Conservation (phyloP, 2,888 invertebrate genomes). For the Coelinius sp. region DNA sequence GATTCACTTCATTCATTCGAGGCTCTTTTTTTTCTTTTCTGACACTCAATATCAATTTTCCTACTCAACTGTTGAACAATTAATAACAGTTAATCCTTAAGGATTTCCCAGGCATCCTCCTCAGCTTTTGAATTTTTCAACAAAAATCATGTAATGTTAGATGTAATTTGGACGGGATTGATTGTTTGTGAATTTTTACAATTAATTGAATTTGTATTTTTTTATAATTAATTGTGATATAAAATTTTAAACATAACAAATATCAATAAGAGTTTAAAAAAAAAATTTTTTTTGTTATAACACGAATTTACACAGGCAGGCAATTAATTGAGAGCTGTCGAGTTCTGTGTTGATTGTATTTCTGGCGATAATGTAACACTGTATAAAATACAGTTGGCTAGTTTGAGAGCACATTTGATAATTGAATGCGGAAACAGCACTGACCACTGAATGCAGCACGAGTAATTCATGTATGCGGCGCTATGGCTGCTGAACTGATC, state of each 20-base stretch:
- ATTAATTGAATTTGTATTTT: too few species aligned
- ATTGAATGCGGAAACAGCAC: constrained; percentile 46
- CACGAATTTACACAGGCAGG: background rate
- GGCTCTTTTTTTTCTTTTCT: background rate
- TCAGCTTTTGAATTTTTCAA: constrained; percentile 64
- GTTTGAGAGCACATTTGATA: constrained; percentile 37
- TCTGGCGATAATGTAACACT: constrained; percentile 35
- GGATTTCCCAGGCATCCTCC: constrained; percentile 68
- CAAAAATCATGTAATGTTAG: too few species aligned
- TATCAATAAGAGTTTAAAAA: background rate
- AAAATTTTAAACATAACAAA: too few species aligned
- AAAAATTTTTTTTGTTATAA: background rate
- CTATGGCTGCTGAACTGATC: background rate
- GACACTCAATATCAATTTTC: background rate
- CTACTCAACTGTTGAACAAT: constrained; percentile 11
- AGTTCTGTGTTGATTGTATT: constrained; percentile 29
- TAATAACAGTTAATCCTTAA: constrained; percentile 58
- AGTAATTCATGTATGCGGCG: constrained; percentile 3
- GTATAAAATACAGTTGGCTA: constrained; percentile 22
- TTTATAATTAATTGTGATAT: too few species aligned
- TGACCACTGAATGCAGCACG: constrained; percentile 25
- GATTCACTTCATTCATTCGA: background rate
- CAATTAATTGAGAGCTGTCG: constrained; percentile 5
- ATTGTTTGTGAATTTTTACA: too few species aligned
- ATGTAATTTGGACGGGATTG: too few species aligned